phyloP scores from a whole-genome alignment of 2,888 invertebrate species.

The Leptopilina syphax region DNA sequence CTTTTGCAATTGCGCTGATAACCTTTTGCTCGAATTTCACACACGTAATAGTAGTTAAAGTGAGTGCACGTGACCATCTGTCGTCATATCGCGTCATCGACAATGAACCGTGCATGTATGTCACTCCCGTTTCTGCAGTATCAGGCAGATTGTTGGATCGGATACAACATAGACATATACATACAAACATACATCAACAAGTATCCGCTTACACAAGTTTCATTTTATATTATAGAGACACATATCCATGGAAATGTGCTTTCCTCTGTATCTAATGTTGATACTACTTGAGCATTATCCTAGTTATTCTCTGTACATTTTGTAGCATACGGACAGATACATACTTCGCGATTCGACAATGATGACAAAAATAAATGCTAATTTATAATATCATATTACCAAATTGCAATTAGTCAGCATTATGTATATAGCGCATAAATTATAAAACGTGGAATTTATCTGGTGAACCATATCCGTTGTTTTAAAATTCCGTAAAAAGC shows the following conservation, averaged over 20 bases:
- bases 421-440: too few species aligned
- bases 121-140: background rate
- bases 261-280: too few species aligned
- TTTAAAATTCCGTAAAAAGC: too few species aligned
- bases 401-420: too few species aligned
- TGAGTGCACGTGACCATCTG: slow-evolving; percentile 48
- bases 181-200: background rate
- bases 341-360: too few species aligned
- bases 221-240: background rate
- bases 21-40: slow-evolving; percentile 7
- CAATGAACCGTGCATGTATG: slow-evolving; percentile 13
- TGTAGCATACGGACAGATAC: too few species aligned
- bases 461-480: too few species aligned
- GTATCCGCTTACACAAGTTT: background rate
- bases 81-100: slow-evolving; percentile 45
- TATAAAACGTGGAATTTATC: too few species aligned
- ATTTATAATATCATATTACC: too few species aligned
- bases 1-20: slow-evolving; percentile 13
- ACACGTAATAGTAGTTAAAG: slow-evolving; percentile 3
- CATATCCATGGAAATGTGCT: slow-evolving; percentile 1
- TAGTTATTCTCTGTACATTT: too few species aligned
- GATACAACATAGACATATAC: background rate
- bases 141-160: background rate
- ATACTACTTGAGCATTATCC: too few species aligned
- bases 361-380: too few species aligned